Conservation (phyloP, 2,797 vertebrate species). For the Poeciliopsis paucimaculata region DNA sequence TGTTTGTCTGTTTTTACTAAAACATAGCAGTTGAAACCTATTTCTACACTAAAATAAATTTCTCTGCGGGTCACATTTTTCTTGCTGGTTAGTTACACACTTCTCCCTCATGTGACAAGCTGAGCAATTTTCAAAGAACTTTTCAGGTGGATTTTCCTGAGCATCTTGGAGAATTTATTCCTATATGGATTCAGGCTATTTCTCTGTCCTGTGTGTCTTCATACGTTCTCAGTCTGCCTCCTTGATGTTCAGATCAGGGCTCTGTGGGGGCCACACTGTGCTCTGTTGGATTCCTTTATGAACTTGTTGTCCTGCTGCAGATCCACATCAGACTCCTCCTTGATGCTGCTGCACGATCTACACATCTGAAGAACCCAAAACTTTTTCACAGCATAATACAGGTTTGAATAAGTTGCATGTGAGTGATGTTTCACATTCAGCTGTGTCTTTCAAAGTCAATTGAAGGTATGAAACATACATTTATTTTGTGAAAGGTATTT, state of each 20-base stretch:
- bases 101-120: neutral
- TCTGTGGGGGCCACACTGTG: slow-evolving; percentile 1
- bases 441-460: neutral
- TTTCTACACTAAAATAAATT: too few relatives aligned
- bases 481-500: neutral
- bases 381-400: neutral
- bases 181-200: slow-evolving; percentile 3
- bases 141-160: neutral
- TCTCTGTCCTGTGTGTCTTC: slow-evolving; percentile 9
- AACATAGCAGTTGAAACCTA: neutral
- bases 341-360: neutral
- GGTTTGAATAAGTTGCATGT: neutral
- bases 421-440: neutral
- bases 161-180: neutral
- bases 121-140: slow-evolving; percentile 9
- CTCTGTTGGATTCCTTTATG: slow-evolving; percentile 11
- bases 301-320: slow-evolving; percentile 18
- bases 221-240: slow-evolving; percentile 5
- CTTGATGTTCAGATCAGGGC: slow-evolving; percentile 8
- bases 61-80: neutral
- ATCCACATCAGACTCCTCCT: neutral
- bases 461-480: neutral
- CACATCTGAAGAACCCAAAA: slow-evolving; percentile 7
- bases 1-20: neutral
- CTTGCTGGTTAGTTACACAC: neutral